Conservation (phyloP, 2,113 vertebrate genomes). For the Sylvietta virens region DNA sequence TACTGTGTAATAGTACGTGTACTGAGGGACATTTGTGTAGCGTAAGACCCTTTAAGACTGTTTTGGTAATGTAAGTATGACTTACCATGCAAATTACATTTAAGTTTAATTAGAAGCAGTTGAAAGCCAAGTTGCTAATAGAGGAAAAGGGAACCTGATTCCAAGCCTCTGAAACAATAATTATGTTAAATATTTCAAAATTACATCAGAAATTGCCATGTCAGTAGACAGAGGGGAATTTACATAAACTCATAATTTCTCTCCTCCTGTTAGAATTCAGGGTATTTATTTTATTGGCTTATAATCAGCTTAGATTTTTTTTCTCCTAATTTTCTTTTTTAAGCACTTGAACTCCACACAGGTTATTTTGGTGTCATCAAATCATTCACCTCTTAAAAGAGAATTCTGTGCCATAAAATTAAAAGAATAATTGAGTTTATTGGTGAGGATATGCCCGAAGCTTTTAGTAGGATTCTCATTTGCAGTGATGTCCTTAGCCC, state of each 20-base stretch:
- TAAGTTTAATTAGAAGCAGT: background rate
- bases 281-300: background rate
- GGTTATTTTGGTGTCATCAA: constrained; percentile 68
- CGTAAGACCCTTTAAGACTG: background rate
- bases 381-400: constrained; percentile 65
- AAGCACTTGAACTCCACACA: background rate
- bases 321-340: constrained; percentile 3
- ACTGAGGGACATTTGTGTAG: background rate
- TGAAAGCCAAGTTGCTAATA: background rate
- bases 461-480: constrained; percentile 44
- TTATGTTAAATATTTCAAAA: constrained; percentile 24
- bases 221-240: background rate
- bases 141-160: constrained; percentile 1
- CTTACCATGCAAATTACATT: background rate
- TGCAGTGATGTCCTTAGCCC: constrained; percentile 50
- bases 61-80: background rate
- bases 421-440: constrained; percentile 67
- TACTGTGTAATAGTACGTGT: background rate
- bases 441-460: constrained; percentile 48
- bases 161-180: constrained; percentile 28
- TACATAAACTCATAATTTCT: background rate
- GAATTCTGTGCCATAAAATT: constrained; percentile 54
- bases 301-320: background rate
- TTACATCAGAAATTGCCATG: background rate
- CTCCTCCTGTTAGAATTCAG: background rate